These are phyloP conservation scores for Toxotes jaculatrix DNA, from an alignment of 2,113 vertebrate genomes.

Conservation along the genomic window DNA sequence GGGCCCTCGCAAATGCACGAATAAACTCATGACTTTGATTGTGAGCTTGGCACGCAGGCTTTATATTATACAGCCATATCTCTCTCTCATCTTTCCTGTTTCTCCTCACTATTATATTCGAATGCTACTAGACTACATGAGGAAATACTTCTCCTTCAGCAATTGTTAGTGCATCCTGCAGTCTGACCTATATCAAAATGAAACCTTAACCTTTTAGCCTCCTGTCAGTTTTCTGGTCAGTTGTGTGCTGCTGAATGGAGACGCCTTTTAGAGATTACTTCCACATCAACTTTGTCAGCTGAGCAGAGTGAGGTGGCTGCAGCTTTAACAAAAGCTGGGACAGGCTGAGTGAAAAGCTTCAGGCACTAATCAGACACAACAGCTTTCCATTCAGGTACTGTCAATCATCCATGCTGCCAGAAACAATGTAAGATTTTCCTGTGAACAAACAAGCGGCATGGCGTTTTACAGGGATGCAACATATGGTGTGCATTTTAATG, in stretches of 20 bases:
- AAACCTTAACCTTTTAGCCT: neutral
- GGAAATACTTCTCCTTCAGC: neutral
- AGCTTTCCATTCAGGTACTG: conserved; percentile 16
- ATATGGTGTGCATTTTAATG: neutral
- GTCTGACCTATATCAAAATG: neutral
- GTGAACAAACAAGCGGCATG: conserved; percentile 2
- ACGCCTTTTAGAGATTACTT: conserved; percentile 47
- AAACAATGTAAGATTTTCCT: neutral
- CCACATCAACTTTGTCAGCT: conserved; percentile 42
- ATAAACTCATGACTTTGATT: conserved; percentile 51
- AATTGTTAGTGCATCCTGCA: neutral
- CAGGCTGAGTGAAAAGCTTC: conserved; percentile 20
- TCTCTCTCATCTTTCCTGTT: neutral
- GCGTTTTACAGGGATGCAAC: neutral
- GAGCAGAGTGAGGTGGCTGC: conserved; percentile 27
- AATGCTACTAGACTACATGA: neutral
- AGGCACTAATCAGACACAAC: conserved; percentile 16
- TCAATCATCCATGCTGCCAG: conserved; percentile 15
- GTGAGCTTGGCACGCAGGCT: conserved; percentile 43
- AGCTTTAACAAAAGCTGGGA: conserved; percentile 40
- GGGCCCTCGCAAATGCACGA: conserved; percentile 2
- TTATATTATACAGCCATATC: neutral
- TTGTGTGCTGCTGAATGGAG: neutral
- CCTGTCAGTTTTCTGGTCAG: neutral
- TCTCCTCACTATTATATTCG: no score